phyloP scores from a whole-genome alignment of 23 tunicate genomes.

The Halocynthia aurantium region DNA sequence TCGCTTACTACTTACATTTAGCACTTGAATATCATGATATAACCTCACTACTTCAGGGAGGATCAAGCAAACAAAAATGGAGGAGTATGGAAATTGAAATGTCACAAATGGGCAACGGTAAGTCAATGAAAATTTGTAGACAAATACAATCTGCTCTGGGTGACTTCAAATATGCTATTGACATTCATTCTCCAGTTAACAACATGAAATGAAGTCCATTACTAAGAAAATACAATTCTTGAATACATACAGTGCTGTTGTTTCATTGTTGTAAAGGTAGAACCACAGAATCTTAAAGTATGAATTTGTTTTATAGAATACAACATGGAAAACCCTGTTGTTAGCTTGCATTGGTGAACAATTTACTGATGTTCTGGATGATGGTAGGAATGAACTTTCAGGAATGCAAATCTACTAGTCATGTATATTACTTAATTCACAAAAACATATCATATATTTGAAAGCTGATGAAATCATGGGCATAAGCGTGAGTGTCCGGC shows the following conservation, averaged over 20 bases:
- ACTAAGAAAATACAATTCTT: too few species aligned
- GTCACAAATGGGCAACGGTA: constrained; percentile 73
- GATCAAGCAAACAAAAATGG: constrained; percentile 82
- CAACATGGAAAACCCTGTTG: constrained; percentile 71
- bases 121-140: not conserved
- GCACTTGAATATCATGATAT: not conserved
- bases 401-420: not conserved
- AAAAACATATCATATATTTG: not conserved
- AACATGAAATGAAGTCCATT: too few species aligned
- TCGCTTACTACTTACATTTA: not conserved
- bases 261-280: too few species aligned
- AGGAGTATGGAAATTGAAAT: constrained; percentile 93
- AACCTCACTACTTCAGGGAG: constrained; percentile 44
- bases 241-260: too few species aligned
- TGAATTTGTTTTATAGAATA: constrained; percentile 36
- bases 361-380: constrained; percentile 51
- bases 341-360: constrained; percentile 95
- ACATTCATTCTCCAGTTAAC: too few species aligned
- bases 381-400: constrained; percentile 23
- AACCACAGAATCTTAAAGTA: too few species aligned
- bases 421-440: not conserved
- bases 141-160: too few species aligned
- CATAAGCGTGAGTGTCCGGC: constrained; percentile 72
- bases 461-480: constrained; percentile 83
- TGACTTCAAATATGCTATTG: too few species aligned